Evolutionary conservation across 1,140 invertebrate genomes (phyloP), one percentile per base, ranked within the genome.

Genomic region (Zaprionus tsacasi): DNA sequence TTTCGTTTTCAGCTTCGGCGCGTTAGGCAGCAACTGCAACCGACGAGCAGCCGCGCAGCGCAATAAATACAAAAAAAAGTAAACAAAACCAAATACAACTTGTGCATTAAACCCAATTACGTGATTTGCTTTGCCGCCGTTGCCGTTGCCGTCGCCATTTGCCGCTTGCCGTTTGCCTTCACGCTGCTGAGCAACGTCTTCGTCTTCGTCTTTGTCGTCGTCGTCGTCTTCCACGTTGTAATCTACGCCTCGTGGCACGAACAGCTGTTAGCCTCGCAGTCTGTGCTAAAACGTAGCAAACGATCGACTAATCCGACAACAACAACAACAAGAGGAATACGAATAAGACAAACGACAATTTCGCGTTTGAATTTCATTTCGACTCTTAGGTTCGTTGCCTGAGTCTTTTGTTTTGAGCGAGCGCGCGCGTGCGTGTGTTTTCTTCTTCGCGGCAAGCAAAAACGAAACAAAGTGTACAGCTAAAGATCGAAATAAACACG

Each of bases 1-100:
- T 89, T 89, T 89, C 85, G 81, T 79, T 89, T 78, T 81, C 25
- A 76, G 55, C 78, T 76, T 76, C 78, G 85, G 43, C 85, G 81
- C 72, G 85, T 76, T 71, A 65, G 77, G 85, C 81, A 88, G 83
- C 78, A 78, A 50, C 58, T 65, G 48, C 60, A 63, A n/a, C 33
- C 21, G 21, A 21, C 21, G 21, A 76, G n/a, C 59, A 69, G 55
- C 66, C 60, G 33, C 48, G n/a, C 6, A 68, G 60, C n/a, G 73
- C 2, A 55, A 48, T 36, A 63, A 63, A 70, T 61, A 65, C 63
- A 45, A 76, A 45, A 76, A 63, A 30, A 30, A 50, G 13, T 45
- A 55, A 52, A 70, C 40, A 66, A 72, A 65, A 72, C 43, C 13
- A 72, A 72, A 59, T 60, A 65, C 64, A 65, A 65, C 64, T 68